Conservation (phyloP, 2,113 vertebrate genomes). For the Callocephalon fimbriatum region DNA sequence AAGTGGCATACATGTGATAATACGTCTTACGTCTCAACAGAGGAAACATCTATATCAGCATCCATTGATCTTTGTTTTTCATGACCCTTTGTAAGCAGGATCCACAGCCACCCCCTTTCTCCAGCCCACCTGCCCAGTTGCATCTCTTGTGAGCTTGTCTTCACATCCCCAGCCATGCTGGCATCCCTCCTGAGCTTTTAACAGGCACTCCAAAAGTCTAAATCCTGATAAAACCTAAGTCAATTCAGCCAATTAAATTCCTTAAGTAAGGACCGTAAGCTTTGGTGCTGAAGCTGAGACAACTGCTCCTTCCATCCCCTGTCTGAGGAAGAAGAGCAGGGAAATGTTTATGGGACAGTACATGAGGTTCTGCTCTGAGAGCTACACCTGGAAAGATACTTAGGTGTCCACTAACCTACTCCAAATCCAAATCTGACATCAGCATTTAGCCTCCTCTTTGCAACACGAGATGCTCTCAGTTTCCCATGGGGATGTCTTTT, state of each 20-base stretch:
- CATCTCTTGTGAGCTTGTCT: not conserved
- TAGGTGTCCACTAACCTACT: not conserved
- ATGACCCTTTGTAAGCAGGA: not conserved
- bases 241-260: not conserved
- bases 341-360: not conserved
- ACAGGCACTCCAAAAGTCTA: not conserved
- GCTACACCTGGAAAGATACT: not conserved
- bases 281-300: not conserved
- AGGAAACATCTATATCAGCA: not conserved
- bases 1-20: rapidly evolving
- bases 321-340: not conserved
- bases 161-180: rapidly evolving
- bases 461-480: not conserved
- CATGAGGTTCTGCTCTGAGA: not conserved
- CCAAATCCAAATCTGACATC: not conserved
- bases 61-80: not conserved
- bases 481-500: not conserved
- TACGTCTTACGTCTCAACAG: not conserved
- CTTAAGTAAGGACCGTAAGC: not conserved
- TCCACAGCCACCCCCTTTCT: not conserved
- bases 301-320: not conserved
- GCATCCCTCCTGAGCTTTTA: not conserved
- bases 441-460: not conserved
- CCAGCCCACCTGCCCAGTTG: rapidly evolving
- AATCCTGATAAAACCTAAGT: not conserved